Conservation (phyloP, 2,113 vertebrate species). For the Podarcis cretensis region DNA sequence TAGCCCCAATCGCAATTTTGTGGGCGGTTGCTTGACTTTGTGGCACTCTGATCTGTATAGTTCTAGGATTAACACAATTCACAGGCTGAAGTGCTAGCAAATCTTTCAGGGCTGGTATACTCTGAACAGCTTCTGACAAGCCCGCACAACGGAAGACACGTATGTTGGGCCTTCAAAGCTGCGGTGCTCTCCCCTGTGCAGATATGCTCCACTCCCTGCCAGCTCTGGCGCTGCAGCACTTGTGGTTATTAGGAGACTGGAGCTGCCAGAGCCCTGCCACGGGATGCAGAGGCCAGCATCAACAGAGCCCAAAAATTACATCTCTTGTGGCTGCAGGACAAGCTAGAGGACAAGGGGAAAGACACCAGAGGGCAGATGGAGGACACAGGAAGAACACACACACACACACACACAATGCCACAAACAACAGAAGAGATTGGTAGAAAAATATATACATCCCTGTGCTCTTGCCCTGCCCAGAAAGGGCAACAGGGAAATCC, state of each 20-base stretch:
- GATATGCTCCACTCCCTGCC: background rate
- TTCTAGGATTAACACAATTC: background rate
- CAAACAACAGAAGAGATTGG: background rate
- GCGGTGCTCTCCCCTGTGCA: background rate
- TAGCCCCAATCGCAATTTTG: background rate
- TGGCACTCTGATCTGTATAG: background rate
- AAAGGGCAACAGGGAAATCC: background rate
- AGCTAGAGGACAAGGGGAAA: background rate
- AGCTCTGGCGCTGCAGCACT: background rate
- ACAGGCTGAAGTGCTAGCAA: background rate
- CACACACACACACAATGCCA: background rate
- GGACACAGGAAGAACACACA: background rate
- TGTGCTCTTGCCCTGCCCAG: background rate
- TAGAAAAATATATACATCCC: background rate
- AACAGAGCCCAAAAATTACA: slow-evolving; percentile 6
- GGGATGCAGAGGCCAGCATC: background rate
- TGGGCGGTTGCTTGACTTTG: background rate
- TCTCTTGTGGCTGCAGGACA: slow-evolving; percentile 1
- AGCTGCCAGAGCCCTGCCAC: background rate
- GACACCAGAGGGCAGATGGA: background rate
- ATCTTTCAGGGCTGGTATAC: background rate
- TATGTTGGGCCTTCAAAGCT: background rate
- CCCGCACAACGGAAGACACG: background rate
- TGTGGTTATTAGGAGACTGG: background rate
- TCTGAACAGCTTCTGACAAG: background rate